Percentiles rank a stretch among this genome's conserved stretches.
phyloP scores from a whole-genome alignment of 2,888 invertebrate species.

The Portevinia maculata region DNA sequence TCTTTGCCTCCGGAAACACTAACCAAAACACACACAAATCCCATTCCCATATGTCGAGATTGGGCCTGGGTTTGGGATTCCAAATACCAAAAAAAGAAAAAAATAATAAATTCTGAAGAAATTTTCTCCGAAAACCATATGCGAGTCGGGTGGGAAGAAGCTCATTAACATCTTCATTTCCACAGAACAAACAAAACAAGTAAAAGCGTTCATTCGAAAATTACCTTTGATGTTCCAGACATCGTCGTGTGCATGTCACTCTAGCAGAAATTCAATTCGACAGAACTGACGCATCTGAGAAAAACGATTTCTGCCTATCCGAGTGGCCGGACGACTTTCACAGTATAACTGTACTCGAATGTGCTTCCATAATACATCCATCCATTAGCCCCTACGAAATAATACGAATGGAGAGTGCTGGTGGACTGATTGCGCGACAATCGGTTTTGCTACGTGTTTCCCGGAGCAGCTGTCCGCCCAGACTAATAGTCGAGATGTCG shows the following conservation, averaged over 20 bases:
- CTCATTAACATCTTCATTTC: slow-evolving; percentile 75
- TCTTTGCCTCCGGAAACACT: slow-evolving; percentile 64
- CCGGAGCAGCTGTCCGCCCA: slow-evolving; percentile 71
- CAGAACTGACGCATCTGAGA: slow-evolving; percentile 60
- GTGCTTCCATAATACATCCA: background rate
- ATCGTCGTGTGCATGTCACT: slow-evolving; percentile 67
- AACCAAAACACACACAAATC: slow-evolving; percentile 36
- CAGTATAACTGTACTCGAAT: background rate
- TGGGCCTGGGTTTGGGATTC: slow-evolving; percentile 6
- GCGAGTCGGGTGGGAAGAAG: slow-evolving; percentile 71
- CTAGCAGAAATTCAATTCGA: slow-evolving; percentile 65
- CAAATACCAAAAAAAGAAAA: slow-evolving; percentile 40
- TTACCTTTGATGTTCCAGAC: slow-evolving; percentile 71
- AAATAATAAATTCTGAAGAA: no score
- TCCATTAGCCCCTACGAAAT: slow-evolving; percentile 6
- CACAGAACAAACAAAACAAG: slow-evolving; percentile 65
- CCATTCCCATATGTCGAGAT: slow-evolving; percentile 30
- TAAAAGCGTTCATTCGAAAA: slow-evolving; percentile 27
- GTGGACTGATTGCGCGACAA: slow-evolving; percentile 30
- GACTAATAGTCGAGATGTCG: slow-evolving; percentile 74
- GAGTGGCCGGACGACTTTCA: slow-evolving; percentile 62
- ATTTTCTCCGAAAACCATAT: slow-evolving; percentile 64
- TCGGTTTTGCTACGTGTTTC: slow-evolving; percentile 17
- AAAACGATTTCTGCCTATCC: slow-evolving; percentile 55
- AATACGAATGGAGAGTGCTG: slow-evolving; percentile 5